Base-by-base conservation (phyloP, 37 sponge, comb jelly and placozoan species). In the Diacarnus erythraeanus region DNA sequence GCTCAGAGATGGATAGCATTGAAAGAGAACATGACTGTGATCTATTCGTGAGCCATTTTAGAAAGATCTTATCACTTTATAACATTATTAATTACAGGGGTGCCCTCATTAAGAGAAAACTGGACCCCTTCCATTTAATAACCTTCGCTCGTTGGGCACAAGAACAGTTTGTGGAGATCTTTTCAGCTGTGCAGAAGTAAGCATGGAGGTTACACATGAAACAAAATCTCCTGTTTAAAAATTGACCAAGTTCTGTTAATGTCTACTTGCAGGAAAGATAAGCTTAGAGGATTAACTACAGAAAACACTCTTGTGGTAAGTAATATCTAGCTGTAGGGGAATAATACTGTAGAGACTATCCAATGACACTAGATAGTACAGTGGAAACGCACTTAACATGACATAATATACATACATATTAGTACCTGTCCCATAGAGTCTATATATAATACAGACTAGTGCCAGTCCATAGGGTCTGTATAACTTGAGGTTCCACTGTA, bases 81-180 rank as follows among this genome's bases (percentile, higher is more conserved):
- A 23, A 2, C 35, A 9, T 1, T 38, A 41, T n/a, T 74, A 26
- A 68, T 5, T 75, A 43, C 42, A 91, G 92, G 72, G 58, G 42
- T 63, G 92, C 88, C 3, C 59, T 76, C 22, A 88, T 92, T 10
- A 41, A 79, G 51, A 88, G 77, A 26, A 88, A 44, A 67, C 57
- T 88, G 63, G 64, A 77, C 20, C 77, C 81, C 0, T 80, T 84
- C 38, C 31, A 37, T 26, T 77, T 81, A 15, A 69, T 61, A 4
- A 47, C 74, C 12, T 84, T 89, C 78, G 93, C 89, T 25, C 77
- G 85, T 22, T 27, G 39, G 37, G 89, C 85, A 26, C 89, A 88
- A 67, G 69, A 88, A 30, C 43, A 59, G 54, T 88, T 88, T 35
- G 37, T 66, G 20, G 84, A 88, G 39, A 42, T 31, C 8, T 85